phyloP scores from a whole-genome alignment of 2,888 invertebrate species.

The Ormyrus rosae region DNA sequence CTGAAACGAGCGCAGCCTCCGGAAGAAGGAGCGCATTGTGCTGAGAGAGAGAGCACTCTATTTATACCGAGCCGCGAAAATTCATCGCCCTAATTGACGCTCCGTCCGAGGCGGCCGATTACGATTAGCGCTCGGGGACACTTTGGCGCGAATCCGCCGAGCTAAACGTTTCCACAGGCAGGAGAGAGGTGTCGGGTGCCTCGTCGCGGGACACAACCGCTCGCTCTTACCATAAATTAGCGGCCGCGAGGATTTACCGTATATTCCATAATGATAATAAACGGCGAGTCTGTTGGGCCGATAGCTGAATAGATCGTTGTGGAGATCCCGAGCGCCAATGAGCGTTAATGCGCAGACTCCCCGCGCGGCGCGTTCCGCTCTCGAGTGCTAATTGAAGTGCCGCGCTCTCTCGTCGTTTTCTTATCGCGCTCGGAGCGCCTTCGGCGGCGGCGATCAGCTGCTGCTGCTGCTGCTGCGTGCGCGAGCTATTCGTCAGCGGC shows the following conservation, averaged over 20 bases:
- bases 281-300: neutral
- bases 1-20: no score
- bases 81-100: no score
- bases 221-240: neutral
- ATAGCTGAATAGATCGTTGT: no score
- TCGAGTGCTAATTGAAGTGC: neutral
- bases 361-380: neutral
- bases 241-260: neutral
- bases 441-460: slow-evolving; percentile 22
- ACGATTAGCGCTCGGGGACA: no score
- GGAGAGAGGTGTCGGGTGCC: no score
- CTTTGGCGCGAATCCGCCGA: no score
- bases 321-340: neutral
- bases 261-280: neutral
- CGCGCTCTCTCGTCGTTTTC: neutral
- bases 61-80: no score
- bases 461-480: neutral
- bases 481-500: neutral
- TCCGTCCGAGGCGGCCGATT: no score
- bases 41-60: no score
- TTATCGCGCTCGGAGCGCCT: slow-evolving; percentile 51
- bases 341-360: neutral
- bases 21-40: no score
- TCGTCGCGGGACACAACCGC: no score
- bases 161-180: no score